phyloP scores from a whole-genome alignment of 1,140 invertebrate genomes.

The Drosophila littoralis region DNA sequence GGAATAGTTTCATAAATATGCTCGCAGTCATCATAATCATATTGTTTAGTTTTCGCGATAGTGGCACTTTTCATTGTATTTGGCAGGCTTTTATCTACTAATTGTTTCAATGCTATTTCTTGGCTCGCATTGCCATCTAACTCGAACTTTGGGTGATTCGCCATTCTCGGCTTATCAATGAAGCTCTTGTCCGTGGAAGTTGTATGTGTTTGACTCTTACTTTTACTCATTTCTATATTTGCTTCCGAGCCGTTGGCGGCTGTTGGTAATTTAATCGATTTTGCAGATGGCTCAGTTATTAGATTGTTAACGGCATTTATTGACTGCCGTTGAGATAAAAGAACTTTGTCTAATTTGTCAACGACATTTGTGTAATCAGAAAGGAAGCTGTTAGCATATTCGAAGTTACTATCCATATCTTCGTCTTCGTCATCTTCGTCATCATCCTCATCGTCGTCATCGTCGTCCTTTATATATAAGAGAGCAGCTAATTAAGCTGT shows the following conservation, averaged over 20 bases:
- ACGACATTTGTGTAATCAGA: conserved; percentile 71
- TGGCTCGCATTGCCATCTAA: not conserved
- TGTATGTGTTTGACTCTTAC: conserved; percentile 2
- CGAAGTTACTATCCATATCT: conserved; percentile 72
- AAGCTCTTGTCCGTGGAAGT: not conserved
- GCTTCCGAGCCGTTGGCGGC: not conserved
- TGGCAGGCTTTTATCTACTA: not conserved
- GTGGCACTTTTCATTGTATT: conserved; percentile 10
- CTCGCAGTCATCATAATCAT: conserved; percentile 84
- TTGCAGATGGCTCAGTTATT: conserved; percentile 6
- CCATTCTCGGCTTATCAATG: not conserved
- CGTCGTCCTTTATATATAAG: not conserved
- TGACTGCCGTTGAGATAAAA: conserved; percentile 47
- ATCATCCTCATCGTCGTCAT: conserved; percentile 48
- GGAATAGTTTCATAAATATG: conserved; percentile 90
- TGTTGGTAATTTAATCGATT: conserved; percentile 7
- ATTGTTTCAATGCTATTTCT: conserved; percentile 7
- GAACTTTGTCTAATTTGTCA: conserved; percentile 70
- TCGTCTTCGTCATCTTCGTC: conserved; percentile 54
- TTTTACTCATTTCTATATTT: not conserved
- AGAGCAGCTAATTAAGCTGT: not conserved
- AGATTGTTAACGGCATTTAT: conserved; percentile 8
- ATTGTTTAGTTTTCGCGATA: conserved; percentile 22
- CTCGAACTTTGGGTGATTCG: not conserved
- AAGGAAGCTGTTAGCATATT: conserved; percentile 72